phyloP scores from a whole-genome alignment of 1,140 invertebrate species.

The Stegodyphus dumicola region DNA sequence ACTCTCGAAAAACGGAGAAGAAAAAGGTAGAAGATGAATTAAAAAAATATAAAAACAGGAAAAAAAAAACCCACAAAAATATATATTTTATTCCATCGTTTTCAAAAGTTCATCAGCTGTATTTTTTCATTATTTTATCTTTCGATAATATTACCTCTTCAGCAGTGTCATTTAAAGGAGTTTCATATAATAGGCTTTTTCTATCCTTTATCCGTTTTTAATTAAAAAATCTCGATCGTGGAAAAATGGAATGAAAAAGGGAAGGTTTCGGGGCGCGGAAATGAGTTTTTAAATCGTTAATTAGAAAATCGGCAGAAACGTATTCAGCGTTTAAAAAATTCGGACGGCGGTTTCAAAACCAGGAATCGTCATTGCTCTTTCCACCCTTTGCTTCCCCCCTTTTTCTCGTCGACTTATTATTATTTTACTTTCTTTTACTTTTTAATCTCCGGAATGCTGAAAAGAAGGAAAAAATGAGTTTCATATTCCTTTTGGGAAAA shows the following conservation, averaged over 20 bases:
- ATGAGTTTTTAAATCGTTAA: conserved; percentile 60
- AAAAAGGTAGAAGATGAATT: neutral
- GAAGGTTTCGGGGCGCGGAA: conserved; percentile 15
- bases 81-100: conserved; percentile 34
- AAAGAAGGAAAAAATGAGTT: no score
- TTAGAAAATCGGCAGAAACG: conserved; percentile 56
- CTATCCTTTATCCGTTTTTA: conserved; percentile 44
- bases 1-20: neutral
- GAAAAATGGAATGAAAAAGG: neutral
- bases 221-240: conserved; percentile 40
- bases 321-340: neutral
- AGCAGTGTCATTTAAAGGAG: conserved; percentile 8
- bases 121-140: conserved; percentile 35
- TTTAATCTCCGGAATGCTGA: neutral
- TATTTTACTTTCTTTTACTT: neutral
- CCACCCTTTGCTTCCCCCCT: neutral
- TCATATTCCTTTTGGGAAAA: no score
- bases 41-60: neutral
- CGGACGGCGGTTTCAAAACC: neutral
- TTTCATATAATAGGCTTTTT: conserved; percentile 30
- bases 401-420: neutral
- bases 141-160: conserved; percentile 25
- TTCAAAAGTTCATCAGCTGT: conserved; percentile 52
- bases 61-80: neutral
- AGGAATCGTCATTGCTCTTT: neutral